Percentiles rank a stretch among this genome's conserved stretches.
Conservation (phyloP, 2,113 vertebrate genomes). For the Meles meles region DNA sequence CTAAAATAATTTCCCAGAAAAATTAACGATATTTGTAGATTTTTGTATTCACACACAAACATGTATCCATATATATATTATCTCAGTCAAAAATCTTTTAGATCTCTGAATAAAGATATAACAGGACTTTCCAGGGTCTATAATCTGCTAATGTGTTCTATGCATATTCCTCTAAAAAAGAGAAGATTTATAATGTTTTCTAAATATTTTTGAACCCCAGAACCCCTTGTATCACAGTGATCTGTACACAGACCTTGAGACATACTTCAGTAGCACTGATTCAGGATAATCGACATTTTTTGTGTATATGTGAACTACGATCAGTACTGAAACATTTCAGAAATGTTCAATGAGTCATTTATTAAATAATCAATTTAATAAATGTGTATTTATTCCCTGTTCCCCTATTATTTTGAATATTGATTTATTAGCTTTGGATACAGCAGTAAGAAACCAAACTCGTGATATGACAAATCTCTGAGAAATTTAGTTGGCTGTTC, state of each 20-base stretch:
- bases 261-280: neutral
- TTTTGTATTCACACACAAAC: neutral
- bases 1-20: neutral
- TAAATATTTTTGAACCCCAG: neutral
- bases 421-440: neutral
- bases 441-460: neutral
- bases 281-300: slow-evolving; percentile 27
- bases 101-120: neutral
- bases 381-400: neutral
- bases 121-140: neutral
- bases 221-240: neutral
- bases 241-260: no score
- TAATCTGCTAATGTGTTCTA: neutral
- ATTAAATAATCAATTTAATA: neutral
- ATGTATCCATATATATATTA: neutral
- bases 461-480: slow-evolving; percentile 42
- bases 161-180: neutral
- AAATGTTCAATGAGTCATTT: neutral
- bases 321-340: slow-evolving; percentile 53
- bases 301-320: neutral
- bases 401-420: neutral
- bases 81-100: neutral
- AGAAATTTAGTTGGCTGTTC: slow-evolving; percentile 27
- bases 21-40: neutral
- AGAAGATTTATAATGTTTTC: neutral